These are phyloP conservation scores for Xylocampa areola DNA, from an alignment of 2,888 invertebrate genomes.

Conservation along the genomic window DNA sequence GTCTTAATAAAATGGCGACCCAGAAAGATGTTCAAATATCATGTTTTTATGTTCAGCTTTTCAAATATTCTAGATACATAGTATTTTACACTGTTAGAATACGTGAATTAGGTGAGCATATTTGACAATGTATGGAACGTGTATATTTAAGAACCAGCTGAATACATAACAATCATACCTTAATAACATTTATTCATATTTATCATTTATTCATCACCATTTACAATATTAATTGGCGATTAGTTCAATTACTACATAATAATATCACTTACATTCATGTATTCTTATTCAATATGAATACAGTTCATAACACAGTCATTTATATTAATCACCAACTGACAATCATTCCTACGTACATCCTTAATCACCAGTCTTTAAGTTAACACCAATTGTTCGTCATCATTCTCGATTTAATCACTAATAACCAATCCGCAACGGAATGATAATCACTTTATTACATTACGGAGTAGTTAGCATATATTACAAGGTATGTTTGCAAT, in stretches of 20 bases:
- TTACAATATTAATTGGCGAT: conserved; percentile 1
- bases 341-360: conserved; percentile 24
- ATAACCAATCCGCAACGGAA: conserved; percentile 1
- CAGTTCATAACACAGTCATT: conserved; percentile 16
- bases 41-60: too few relatives aligned
- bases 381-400: conserved; percentile 22
- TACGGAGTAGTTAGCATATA: not conserved
- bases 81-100: too few relatives aligned
- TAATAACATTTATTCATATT: conserved; percentile 5
- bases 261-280: conserved; percentile 14
- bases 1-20: too few relatives aligned
- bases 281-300: conserved; percentile 30
- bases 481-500: not conserved
- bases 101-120: too few relatives aligned
- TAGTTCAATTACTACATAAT: conserved; percentile 10
- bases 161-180: conserved; percentile 18
- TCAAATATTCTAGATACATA: too few relatives aligned
- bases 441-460: conserved; percentile 11
- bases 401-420: conserved; percentile 27
- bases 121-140: not conserved
- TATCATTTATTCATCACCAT: conserved; percentile 21
- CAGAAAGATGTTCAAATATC: too few relatives aligned
- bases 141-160: conserved; percentile 31
- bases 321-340: conserved; percentile 6
- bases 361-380: conserved; percentile 37